Percentiles rank a stretch among this genome's conserved stretches.
Evolutionary conservation across 2,888 invertebrate species (phyloP).

Genomic region (Himalopsyche kuldschensis): DNA sequence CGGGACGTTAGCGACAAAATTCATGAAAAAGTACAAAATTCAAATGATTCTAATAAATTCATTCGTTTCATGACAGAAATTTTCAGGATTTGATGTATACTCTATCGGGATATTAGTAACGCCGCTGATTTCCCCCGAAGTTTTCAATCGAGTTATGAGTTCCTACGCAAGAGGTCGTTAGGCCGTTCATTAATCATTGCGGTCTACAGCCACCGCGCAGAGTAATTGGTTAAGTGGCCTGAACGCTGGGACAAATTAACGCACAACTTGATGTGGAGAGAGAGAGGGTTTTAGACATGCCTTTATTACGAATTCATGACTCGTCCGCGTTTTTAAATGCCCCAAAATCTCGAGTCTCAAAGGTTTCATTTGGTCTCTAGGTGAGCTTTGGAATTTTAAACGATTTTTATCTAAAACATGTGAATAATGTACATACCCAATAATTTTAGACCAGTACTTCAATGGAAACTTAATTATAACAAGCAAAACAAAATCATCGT

Average conservation of each 20-base stretch:
- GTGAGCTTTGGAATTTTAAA: conserved; percentile 31
- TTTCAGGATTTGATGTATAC: no score
- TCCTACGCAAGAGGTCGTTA: conserved; percentile 32
- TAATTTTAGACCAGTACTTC: background rate
- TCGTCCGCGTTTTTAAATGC: conserved; percentile 35
- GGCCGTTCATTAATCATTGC: conserved; percentile 38
- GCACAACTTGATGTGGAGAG: conserved; percentile 26
- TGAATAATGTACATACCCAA: background rate
- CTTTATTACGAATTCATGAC: conserved; percentile 38
- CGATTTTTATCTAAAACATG: conserved; percentile 11
- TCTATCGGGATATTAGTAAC: background rate
- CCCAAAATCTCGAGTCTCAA: conserved; percentile 35
- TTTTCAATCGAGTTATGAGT: conserved; percentile 40
- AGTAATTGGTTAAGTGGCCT: conserved; percentile 38
- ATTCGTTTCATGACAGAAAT: no score
- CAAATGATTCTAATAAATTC: no score
- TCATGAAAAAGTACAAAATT: no score
- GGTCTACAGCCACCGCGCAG: conserved; percentile 1
- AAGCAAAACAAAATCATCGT: no score
- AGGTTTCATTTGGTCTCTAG: conserved; percentile 32
- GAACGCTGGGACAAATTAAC: conserved; percentile 38
- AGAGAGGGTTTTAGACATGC: conserved; percentile 23
- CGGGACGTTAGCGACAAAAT: no score
- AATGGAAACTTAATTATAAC: background rate
- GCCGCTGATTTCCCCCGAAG: conserved; percentile 7